phyloP scores from a whole-genome alignment of 2,113 vertebrate species.

The Oostethus manadensis region DNA sequence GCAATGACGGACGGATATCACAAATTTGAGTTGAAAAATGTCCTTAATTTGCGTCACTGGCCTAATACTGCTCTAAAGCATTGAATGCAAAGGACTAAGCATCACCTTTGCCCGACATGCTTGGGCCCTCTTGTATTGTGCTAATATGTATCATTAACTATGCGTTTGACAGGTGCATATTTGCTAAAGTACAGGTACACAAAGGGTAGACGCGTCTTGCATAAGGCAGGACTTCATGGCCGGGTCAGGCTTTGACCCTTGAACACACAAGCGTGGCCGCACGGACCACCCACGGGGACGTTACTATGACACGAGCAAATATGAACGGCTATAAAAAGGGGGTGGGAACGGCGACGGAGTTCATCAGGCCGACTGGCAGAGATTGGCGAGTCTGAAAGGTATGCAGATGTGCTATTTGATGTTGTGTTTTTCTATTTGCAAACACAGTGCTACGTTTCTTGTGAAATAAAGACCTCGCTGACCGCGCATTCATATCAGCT shows the following conservation, averaged over 20 bases:
- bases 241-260: constrained; percentile 22
- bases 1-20: no score
- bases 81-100: no score
- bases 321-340: constrained; percentile 41
- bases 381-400: constrained; percentile 35
- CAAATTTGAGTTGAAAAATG: no score
- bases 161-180: constrained; percentile 26
- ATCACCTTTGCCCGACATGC: no score
- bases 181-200: constrained; percentile 13
- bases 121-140: no score
- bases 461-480: background rate
- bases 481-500: no score
- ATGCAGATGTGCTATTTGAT: constrained; percentile 6
- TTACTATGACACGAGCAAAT: constrained; percentile 26
- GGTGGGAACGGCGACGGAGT: background rate
- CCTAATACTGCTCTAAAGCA: no score
- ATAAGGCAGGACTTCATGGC: constrained; percentile 31
- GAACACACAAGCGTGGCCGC: constrained; percentile 19
- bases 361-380: constrained; percentile 4
- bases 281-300: constrained; percentile 22
- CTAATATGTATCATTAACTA: no score
- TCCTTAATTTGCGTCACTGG: no score
- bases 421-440: background rate
- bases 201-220: constrained; percentile 38
- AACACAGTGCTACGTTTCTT: no score